Percentiles rank a stretch among this genome's conserved stretches.
These are phyloP conservation scores for Trisateles emortualis DNA, from an alignment of 2,888 invertebrate genomes.

Conservation along the genomic window DNA sequence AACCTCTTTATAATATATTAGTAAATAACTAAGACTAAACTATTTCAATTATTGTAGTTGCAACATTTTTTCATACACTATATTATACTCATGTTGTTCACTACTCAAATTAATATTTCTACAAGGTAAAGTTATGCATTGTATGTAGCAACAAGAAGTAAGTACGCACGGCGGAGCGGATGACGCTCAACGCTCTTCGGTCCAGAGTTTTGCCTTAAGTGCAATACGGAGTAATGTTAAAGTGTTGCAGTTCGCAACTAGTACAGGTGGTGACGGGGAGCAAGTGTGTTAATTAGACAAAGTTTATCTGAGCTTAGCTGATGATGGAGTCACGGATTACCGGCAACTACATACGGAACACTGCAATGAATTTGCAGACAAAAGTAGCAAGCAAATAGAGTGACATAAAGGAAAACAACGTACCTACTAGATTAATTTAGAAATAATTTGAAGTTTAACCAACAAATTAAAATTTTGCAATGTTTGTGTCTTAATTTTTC, in stretches of 20 bases:
- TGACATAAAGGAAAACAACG: too few species aligned
- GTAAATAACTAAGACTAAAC: too few species aligned
- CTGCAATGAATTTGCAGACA: neutral
- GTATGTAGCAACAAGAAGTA: neutral
- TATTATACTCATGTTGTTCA: too few species aligned
- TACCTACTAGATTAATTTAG: too few species aligned
- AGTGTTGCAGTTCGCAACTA: conserved; percentile 38
- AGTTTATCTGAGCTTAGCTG: conserved; percentile 68
- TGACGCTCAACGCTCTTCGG: neutral
- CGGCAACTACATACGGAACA: neutral
- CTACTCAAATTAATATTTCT: too few species aligned
- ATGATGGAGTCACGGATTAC: conserved; percentile 31
- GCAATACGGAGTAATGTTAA: conserved; percentile 31
- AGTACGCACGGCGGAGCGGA: neutral
- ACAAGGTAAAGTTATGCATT: neutral
- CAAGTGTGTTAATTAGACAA: conserved; percentile 75
- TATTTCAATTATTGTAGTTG: too few species aligned
- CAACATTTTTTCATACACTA: too few species aligned
- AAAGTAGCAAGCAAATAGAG: too few species aligned
- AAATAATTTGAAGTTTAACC: too few species aligned
- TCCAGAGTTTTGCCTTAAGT: conserved; percentile 50
- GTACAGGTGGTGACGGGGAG: conserved; percentile 65
- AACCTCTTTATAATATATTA: too few species aligned
- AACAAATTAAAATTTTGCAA: too few species aligned
- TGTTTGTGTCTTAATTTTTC: too few species aligned